These are phyloP conservation scores for Platysteira castanea DNA, from an alignment of 2,113 vertebrate species.

Conservation along the genomic window DNA sequence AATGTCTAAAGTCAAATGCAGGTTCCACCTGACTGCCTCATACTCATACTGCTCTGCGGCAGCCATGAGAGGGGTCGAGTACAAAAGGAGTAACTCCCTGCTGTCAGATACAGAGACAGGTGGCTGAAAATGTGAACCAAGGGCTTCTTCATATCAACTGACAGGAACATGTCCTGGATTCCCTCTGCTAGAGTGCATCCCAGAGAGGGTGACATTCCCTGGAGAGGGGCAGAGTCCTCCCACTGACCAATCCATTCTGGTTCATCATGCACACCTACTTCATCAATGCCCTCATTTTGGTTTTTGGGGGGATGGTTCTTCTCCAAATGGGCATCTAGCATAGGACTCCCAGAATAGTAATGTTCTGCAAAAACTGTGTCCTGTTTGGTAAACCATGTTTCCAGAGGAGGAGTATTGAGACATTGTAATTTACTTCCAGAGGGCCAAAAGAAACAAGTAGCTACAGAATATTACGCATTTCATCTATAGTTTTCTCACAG, in stretches of 20 bases:
- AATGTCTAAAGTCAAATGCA: background rate
- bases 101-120: background rate
- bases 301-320: background rate
- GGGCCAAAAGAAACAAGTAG: background rate
- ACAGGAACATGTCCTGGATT: background rate
- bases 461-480: background rate
- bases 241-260: rapidly evolving
- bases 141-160: background rate
- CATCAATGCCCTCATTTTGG: background rate
- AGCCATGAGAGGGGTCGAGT: background rate
- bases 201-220: background rate
- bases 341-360: background rate
- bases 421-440: background rate
- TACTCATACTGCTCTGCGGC: background rate
- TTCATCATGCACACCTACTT: background rate
- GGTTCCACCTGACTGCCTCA: background rate
- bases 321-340: background rate
- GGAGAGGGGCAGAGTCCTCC: background rate
- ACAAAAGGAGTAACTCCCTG: background rate
- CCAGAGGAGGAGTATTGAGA: background rate
- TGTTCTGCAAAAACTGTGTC: background rate
- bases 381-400: background rate
- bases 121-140: background rate
- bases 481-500: background rate
- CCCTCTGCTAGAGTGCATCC: background rate